Evolutionary conservation across 1,140 invertebrate species (phyloP), one percentile per base, ranked within the genome.

Genomic region (Anastrepha obliqua): DNA sequence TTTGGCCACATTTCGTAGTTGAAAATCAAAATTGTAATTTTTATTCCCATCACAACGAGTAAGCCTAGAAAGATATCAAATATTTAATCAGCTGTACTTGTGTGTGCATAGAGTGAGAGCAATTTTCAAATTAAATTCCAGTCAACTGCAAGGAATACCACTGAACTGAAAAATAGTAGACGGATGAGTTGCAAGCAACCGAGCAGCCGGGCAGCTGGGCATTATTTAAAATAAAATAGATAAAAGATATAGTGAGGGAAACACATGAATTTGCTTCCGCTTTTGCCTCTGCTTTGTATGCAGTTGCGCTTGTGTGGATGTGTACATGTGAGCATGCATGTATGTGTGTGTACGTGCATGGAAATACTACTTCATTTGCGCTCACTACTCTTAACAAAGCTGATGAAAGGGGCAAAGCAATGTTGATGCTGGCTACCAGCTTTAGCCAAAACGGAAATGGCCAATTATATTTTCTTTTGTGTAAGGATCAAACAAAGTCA

Each of bases 61-160:
- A 13, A 6, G 42, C 67, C 13, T 47, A 74, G 67, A 2, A 74
- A 47, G 67, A 42, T 74, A 74, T 15, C 39, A 74, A 74, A 74
- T 74, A 74, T 74, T 74, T 74, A 74, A 74, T 74, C 39, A 74
- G 39, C 29, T 74, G 39, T 29, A 2, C 42, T 70, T 51, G 5
- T 78, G 20, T 42, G 39, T 70, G 39, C 1, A 9, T 42, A 78
- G 47, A n/a, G 47, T 44, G 60, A 62, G 7, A 67, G 74, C 74
- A 78, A 51, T 78, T 78, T 78, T 78, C 74, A 78, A 78, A 78
- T 78, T 78, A 78, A 78, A 78, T 78, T 78, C 74, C 47, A 78
- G 44, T 78, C 74, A 78, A 78, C n/a, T 78, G 44, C n/a, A 78
- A 20, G 13, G 47, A 51, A n/a, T 62, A 62, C 60, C 11, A 62